These are phyloP conservation scores for Planiliza haematocheilus DNA, from an alignment of 2,113 vertebrate genomes.

Conservation along the genomic window DNA sequence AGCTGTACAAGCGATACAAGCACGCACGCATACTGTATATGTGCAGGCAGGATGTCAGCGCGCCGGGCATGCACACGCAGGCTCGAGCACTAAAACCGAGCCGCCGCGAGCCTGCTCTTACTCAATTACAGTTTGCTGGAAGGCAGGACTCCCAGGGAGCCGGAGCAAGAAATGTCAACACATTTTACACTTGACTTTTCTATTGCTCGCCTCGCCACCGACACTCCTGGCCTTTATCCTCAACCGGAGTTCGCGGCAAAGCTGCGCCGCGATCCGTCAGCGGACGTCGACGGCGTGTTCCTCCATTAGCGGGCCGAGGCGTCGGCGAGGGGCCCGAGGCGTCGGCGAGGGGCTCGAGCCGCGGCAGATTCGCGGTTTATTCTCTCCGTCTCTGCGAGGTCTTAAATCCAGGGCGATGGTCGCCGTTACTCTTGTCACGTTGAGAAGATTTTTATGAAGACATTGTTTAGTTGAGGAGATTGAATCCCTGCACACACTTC, in stretches of 20 bases:
- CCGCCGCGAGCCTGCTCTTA: slow-evolving; percentile 40
- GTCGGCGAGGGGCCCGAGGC: too few relatives aligned
- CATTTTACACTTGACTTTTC: slow-evolving; percentile 69
- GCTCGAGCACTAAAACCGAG: neutral
- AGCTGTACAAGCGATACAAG: slow-evolving; percentile 19
- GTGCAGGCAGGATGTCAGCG: slow-evolving; percentile 21
- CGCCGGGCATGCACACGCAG: slow-evolving; percentile 6
- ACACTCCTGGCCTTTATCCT: slow-evolving; percentile 57
- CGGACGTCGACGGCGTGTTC: neutral
- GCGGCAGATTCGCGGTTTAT: slow-evolving; percentile 2
- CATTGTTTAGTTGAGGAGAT: too few relatives aligned
- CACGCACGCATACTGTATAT: slow-evolving; percentile 13
- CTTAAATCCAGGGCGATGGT: neutral
- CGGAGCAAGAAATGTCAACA: slow-evolving; percentile 66
- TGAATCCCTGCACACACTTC: neutral
- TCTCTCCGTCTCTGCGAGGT: neutral
- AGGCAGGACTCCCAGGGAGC: slow-evolving; percentile 52
- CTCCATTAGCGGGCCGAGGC: too few relatives aligned
- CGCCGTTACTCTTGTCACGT: neutral
- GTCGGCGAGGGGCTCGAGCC: neutral
- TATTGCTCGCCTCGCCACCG: slow-evolving; percentile 21
- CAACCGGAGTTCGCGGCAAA: slow-evolving; percentile 30
- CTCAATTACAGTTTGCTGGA: slow-evolving; percentile 67
- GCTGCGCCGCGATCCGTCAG: neutral
- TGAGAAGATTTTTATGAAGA: neutral